Base-by-base conservation (phyloP, 2,888 invertebrate genomes). In the Agrotis puta region DNA sequence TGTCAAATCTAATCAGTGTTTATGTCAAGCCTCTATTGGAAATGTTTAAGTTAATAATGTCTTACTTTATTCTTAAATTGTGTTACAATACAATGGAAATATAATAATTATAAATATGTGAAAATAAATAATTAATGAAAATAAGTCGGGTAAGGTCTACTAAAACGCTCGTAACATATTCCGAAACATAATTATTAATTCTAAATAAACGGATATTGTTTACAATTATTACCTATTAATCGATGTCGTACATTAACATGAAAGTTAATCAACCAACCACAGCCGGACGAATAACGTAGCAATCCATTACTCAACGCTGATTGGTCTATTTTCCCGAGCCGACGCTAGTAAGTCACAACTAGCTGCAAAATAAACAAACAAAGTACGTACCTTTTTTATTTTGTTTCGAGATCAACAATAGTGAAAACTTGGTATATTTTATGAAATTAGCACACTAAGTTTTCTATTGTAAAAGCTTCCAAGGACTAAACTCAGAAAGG, bases 251-350 rank as follows among this genome's bases (percentile, higher is more conserved):
- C 48, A 58, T 64, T 72, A 59, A 72, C 48, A 67, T 65, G 47
- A 65, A 50, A 50, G 9, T 57, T 65, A 53, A 48, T 51, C 54
- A 64, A 13, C 58, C 57, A 64, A 74, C 63, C 53, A 27, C n/a
- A 18, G 13, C 62, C 27, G 47, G 24, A 53, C 56, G 54, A 67
- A 62, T 68, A 65, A 64, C 67, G 63, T 54, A 48, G 50, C 51
- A 61, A 80, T 73, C 67, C 54, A 75, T 80, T 77, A 61, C 58
- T 51, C 24, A 58, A 51, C 11, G 14, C 67, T 78, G 70, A 75
- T 75, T 78, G 59, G 64, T 71, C 68, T 16, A 72, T 75, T 81
- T 73, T 75, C 59, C 54, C 59, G 56, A 65, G 53, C 62, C 39
- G n/a, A 3, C 56, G 16, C 20, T 47, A 63, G n/a, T 39, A 59